Base-by-base conservation (phyloP, 2,888 invertebrate species). In the Andrena praecox region DNA sequence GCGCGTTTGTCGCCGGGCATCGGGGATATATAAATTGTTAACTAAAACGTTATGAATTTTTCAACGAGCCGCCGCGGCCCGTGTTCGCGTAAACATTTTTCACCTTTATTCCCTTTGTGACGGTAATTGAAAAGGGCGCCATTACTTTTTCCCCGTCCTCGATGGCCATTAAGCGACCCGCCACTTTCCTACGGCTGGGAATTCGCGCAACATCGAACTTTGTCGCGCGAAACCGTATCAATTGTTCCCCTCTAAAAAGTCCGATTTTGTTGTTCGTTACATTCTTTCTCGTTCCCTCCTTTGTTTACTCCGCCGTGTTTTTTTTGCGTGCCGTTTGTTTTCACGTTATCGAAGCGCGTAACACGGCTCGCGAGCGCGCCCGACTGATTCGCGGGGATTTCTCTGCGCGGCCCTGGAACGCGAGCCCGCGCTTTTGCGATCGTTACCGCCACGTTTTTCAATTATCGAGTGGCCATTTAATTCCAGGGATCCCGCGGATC, bases 11-110 rank as follows among this genome's bases (percentile, higher is more conserved):
- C 73, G 72, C 31, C 67, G 20, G 16, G 64, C 75, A 69, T 80
- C 70, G 64, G 42, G 42, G 42, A 70, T 77, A 27, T 24, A 79
- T 72, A 62, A 42, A 85, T 85, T 79, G 71, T 78, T 75, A 71
- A 78, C 69, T 48, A 74, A 72, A 76, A 62, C 73, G 67, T 31
- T 56, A 66, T 74, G 72, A 74, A 82, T 48, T 52, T 77, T 77
- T 56, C 67, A 42, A 66, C 62, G 27, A n/a, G 7, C 20, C 20
- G 20, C 4, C 24, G 56, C 24, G 24, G 56, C 24, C 56, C 10
- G 24, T 0, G 33, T 62, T 35, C n/a, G 24, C 31, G 71, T 62
- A 62, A 54, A 80, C 62, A 71, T 67, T 62, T 70, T 67, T 54
- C 70, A n/a, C 48, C 62, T 24, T 54, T 35, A 10, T 12, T 69